Percentiles rank a stretch among this genome's conserved stretches.
phyloP scores from a whole-genome alignment of 2,888 invertebrate species.

The Drosophila merina region DNA sequence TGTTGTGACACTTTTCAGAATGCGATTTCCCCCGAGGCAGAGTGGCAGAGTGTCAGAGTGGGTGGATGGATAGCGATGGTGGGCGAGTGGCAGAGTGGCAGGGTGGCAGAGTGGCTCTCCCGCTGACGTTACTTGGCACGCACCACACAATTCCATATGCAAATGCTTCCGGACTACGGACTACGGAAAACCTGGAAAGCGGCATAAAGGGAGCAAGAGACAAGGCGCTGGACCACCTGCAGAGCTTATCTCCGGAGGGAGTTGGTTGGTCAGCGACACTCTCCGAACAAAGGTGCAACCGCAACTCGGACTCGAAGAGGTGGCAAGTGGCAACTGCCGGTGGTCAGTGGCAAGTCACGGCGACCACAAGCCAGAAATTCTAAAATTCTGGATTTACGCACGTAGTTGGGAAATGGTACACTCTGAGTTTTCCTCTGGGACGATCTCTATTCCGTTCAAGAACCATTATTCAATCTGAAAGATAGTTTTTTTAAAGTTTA shows the following conservation, averaged over 20 bases:
- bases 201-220: neutral
- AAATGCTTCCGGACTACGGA: slow-evolving; percentile 47
- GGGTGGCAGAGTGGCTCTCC: neutral
- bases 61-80: neutral
- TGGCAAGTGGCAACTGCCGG: neutral
- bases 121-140: slow-evolving; percentile 42
- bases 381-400: neutral
- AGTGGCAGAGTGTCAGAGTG: neutral
- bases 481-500: too few species aligned
- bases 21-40: slow-evolving; percentile 17
- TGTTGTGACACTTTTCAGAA: slow-evolving; percentile 55
- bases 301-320: slow-evolving; percentile 1
- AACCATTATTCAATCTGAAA: too few species aligned
- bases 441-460: neutral
- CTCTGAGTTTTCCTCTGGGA: neutral
- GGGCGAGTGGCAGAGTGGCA: neutral
- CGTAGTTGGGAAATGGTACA: neutral
- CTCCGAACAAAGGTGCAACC: slow-evolving; percentile 32
- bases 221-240: slow-evolving; percentile 30
- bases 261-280: slow-evolving; percentile 23
- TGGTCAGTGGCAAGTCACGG: slow-evolving; percentile 18
- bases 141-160: slow-evolving; percentile 64
- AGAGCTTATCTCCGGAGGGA: slow-evolving; percentile 55
- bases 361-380: slow-evolving; percentile 3
- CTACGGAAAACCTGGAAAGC: neutral